A percentile compares a stretch with the other conserved stretches of the same genome.
Evolutionary conservation across 1,140 invertebrate species (phyloP).

Genomic region (Orchesella cincta): DNA sequence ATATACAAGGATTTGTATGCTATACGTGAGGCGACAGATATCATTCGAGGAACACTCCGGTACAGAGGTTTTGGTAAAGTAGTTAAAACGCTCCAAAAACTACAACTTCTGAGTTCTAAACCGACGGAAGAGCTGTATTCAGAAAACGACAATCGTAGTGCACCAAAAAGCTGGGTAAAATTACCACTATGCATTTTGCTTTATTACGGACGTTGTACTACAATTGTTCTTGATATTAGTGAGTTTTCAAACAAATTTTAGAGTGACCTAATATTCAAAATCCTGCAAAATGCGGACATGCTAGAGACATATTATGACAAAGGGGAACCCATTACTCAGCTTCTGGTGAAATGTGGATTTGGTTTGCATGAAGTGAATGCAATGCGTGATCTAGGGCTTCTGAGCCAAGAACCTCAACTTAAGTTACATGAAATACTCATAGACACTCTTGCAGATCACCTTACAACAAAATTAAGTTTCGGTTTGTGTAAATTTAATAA

Average conservation of each 20-base stretch:
- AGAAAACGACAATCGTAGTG: no score
- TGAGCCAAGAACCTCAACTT: background rate
- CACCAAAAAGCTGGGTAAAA: no score
- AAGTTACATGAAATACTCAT: background rate
- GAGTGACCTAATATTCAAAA: no score
- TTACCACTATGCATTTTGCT: background rate
- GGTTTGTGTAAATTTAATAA: background rate
- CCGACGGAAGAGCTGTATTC: no score
- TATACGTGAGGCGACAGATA: conserved; percentile 67
- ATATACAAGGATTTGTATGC: conserved; percentile 3
- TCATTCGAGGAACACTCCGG: conserved; percentile 87
- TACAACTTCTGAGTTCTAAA: background rate
- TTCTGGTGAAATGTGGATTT: no score
- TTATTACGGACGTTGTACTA: background rate
- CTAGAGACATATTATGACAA: no score
- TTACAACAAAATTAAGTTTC: background rate
- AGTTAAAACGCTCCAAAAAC: background rate
- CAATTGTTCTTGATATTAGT: background rate
- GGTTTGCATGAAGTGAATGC: no score
- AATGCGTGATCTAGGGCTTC: background rate
- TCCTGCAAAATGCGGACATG: no score
- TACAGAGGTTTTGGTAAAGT: conserved; percentile 65
- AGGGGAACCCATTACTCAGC: no score
- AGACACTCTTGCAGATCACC: background rate
- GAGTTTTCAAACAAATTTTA: no score